Evolutionary conservation across 2,888 invertebrate species (phyloP).

Genomic region (Tortrix viridana): DNA sequence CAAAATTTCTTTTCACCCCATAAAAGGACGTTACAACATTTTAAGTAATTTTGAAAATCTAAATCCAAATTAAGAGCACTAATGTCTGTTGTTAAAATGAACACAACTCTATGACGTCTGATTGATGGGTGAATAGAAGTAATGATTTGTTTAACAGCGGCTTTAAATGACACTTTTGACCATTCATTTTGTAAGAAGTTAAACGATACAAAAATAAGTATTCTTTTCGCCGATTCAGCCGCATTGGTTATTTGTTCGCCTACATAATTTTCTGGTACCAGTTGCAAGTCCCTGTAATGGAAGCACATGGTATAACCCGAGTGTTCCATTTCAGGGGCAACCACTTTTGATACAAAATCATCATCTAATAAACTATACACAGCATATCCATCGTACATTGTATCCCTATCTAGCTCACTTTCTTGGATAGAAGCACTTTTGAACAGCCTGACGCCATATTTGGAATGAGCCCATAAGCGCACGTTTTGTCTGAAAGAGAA

Average conservation of each 20-base stretch:
- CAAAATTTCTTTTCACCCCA: conserved; percentile 95
- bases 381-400: conserved; percentile 94
- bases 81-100: conserved; percentile 85
- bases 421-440: conserved; percentile 85
- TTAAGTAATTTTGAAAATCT: conserved; percentile 88
- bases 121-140: conserved; percentile 86
- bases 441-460: conserved; percentile 91
- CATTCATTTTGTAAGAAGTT: conserved; percentile 93
- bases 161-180: conserved; percentile 91
- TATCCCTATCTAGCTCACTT: conserved; percentile 85
- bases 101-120: conserved; percentile 85
- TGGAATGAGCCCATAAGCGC: conserved; percentile 91
- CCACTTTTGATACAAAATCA: conserved; percentile 87
- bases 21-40: conserved; percentile 88
- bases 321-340: conserved; percentile 90
- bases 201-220: conserved; percentile 91
- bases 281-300: conserved; percentile 86
- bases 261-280: conserved; percentile 85
- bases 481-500: conserved; percentile 92
- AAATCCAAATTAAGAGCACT: conserved; percentile 89
- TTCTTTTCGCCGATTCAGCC: conserved; percentile 86
- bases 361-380: conserved; percentile 93
- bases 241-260: conserved; percentile 86
- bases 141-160: conserved; percentile 89
- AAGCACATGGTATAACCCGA: conserved; percentile 86